Evolutionary conservation across 1,140 invertebrate species (phyloP).

Genomic region (Drosophila arizonae): DNA sequence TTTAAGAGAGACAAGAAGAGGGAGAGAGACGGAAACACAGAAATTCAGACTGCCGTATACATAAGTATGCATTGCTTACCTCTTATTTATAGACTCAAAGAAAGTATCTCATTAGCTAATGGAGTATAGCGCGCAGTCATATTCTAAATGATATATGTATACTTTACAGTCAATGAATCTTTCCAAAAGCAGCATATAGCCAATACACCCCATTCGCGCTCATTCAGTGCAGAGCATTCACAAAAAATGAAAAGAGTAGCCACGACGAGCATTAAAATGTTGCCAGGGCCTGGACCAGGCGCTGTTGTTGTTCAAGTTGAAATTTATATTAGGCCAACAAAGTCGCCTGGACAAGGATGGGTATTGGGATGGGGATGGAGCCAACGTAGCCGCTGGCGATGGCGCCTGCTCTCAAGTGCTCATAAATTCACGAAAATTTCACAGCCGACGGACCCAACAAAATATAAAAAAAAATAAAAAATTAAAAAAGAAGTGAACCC

Average conservation of each 20-base stretch:
- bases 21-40: too few relatives aligned
- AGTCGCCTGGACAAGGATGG: conserved; percentile 49
- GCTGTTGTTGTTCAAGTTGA: conserved; percentile 67
- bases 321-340: conserved; percentile 80
- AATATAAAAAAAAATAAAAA: conserved; percentile 10
- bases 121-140: too few relatives aligned
- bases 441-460: conserved; percentile 69
- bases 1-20: too few relatives aligned
- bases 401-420: conserved; percentile 78
- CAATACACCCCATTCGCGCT: neutral
- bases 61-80: too few relatives aligned
- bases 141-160: too few relatives aligned
- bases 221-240: neutral
- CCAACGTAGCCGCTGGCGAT: conserved; percentile 53
- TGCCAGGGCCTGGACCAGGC: conserved; percentile 38
- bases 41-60: too few relatives aligned
- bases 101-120: too few relatives aligned
- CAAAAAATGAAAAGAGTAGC: conserved; percentile 38
- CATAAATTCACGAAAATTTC: conserved; percentile 80
- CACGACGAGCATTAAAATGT: conserved; percentile 72
- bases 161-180: too few relatives aligned
- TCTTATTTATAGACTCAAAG: too few relatives aligned
- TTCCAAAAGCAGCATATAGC: neutral
- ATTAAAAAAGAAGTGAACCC: conserved; percentile 53
- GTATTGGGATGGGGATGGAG: conserved; percentile 34